These are phyloP conservation scores for Peucedramus taeniatus DNA, from an alignment of 2,113 vertebrate genomes.

Conservation along the genomic window DNA sequence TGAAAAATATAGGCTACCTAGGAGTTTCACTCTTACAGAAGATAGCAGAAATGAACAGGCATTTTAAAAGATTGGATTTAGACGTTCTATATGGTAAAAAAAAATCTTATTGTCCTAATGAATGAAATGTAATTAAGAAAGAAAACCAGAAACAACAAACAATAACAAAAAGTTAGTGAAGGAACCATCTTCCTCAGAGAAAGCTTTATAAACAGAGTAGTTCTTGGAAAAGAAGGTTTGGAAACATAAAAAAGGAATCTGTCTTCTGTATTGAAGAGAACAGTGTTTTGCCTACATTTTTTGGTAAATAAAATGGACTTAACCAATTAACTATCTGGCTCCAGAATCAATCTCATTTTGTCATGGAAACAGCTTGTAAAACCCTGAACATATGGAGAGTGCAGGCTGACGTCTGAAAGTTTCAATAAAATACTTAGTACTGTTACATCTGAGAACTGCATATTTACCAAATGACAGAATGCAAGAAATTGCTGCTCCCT, in stretches of 20 bases:
- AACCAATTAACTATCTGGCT: not conserved
- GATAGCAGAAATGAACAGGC: not conserved
- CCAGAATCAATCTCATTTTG: not conserved
- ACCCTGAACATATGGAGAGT: not conserved
- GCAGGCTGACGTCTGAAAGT: not conserved
- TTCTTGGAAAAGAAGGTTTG: not conserved
- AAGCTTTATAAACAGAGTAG: not conserved
- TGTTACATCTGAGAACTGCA: not conserved
- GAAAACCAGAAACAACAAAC: not conserved
- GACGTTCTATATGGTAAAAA: not conserved
- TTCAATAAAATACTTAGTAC: not conserved
- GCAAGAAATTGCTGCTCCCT: not conserved
- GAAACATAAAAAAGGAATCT: not conserved
- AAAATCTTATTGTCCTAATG: not conserved
- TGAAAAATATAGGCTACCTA: not conserved
- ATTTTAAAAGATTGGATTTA: not conserved
- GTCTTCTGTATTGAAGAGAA: not conserved
- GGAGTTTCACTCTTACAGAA: not conserved
- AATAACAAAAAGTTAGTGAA: not conserved
- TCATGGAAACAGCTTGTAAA: constrained; percentile 22
- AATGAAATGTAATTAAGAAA: not conserved
- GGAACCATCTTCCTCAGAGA: not conserved
- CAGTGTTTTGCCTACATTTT: not conserved
- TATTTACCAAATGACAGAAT: not conserved
- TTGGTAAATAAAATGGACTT: not conserved